Conservation (phyloP, 2,888 invertebrate genomes). For the Machimus atricapillus region DNA sequence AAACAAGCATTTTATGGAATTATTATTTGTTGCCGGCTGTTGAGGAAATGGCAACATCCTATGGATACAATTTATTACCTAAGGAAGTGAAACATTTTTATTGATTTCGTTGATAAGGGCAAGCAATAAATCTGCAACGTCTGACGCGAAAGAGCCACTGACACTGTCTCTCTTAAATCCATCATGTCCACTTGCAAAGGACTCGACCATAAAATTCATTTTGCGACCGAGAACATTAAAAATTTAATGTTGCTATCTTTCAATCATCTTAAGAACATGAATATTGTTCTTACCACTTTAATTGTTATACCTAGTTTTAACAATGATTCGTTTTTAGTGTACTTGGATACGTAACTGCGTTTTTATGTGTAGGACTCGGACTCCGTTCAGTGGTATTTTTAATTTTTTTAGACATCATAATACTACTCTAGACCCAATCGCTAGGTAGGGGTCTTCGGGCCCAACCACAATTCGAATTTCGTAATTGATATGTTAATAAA, state of each 20-base stretch:
- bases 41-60: background rate
- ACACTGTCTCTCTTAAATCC: background rate
- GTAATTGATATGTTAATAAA: too few relatives aligned
- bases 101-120: background rate
- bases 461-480: too few relatives aligned
- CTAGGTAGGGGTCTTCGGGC: too few relatives aligned
- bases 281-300: background rate
- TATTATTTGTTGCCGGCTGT: background rate
- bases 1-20: background rate
- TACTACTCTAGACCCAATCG: too few relatives aligned
- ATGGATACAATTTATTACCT: background rate
- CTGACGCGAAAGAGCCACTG: background rate
- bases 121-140: background rate
- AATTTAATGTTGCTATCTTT: background rate
- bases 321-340: background rate
- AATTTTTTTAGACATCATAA: background rate
- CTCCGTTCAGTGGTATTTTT: background rate
- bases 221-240: background rate
- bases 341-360: background rate
- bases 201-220: background rate
- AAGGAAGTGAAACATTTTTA: background rate
- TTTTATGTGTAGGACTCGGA: background rate
- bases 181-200: background rate
- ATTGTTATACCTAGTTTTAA: background rate
- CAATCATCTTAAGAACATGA: background rate